Base-by-base conservation (phyloP, 2,888 invertebrate genomes). In the Dinocampus coccinellae region DNA sequence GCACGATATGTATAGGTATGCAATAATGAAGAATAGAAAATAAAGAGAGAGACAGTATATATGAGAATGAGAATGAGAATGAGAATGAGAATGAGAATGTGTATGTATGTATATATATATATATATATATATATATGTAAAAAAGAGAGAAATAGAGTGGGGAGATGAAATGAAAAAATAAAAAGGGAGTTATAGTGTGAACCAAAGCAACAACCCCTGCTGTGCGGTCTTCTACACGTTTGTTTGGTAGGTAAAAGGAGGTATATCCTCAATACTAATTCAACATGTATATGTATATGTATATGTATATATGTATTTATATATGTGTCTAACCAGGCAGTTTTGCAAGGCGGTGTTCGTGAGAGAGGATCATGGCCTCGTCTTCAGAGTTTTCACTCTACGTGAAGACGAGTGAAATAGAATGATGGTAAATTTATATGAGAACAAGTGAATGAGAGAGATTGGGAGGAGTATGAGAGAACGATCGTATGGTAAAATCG, bases 331-430 rank as follows among this genome's bases (percentile, higher is more conserved):
- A 20, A 47, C 47, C 34, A 52, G 33, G 22, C 52, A 52, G 33
- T 39, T 22, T 34, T 58, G 47, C 33, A 58, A 47, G n/a, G 36
- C 24, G 71, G 34, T 66, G 53, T 66, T 73, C 72, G 72, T 70
- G 62, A 70, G 70, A 61, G 64, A 69, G 55, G 24, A 69, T 63
- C 62, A 26, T 33, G 55, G 53, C 63, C 63, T 55, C 53, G 70
- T 69, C 66, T 47, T 47, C 62, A 47, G 57, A 42, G 71, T 58
- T 70, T 69, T 69, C 71, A 42, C 58, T 61, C 63, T 47, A 4
- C 42, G 16, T 16, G 16, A 6, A 9, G 1, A 16, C 1, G 3
- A 47, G 47, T n/a, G 1, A 39, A 39, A 39, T 7, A 47, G 16
- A 16, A 13, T 42, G n/a, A 42, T 4, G 42, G 4, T 3, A 13